These are phyloP conservation scores for Phyllostomus discolor DNA, from an alignment of 2,113 vertebrate genomes.

Conservation along the genomic window DNA sequence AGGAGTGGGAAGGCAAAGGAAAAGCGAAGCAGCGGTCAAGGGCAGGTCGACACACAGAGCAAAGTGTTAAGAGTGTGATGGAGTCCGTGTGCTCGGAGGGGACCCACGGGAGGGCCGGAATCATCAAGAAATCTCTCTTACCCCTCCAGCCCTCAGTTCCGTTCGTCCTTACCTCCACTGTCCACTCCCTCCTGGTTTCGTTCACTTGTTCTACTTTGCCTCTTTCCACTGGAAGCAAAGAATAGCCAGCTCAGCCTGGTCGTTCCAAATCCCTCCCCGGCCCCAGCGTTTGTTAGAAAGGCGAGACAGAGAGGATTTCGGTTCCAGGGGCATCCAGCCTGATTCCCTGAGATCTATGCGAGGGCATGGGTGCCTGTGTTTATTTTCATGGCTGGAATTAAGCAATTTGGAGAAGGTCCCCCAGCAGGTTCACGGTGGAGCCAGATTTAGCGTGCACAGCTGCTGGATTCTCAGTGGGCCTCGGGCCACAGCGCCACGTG, in stretches of 20 bases:
- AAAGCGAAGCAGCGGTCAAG: neutral
- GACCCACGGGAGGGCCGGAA: neutral
- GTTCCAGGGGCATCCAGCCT: neutral
- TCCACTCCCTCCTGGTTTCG: neutral
- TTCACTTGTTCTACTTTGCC: neutral
- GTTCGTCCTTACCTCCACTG: too few species aligned
- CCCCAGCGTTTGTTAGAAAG: neutral
- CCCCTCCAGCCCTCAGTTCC: neutral
- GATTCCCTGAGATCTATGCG: neutral
- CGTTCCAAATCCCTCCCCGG: neutral
- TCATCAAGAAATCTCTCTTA: neutral
- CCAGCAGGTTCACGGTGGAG: neutral
- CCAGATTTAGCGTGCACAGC: neutral
- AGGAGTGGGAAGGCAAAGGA: neutral
- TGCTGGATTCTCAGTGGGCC: slow-evolving; percentile 34
- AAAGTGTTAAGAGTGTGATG: rapidly evolving
- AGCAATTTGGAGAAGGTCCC: slow-evolving; percentile 14
- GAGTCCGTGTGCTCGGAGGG: rapidly evolving
- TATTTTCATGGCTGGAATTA: slow-evolving; percentile 53
- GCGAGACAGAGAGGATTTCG: neutral
- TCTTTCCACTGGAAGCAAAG: neutral
- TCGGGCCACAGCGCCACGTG: neutral
- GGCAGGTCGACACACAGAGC: neutral
- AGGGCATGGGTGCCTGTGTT: neutral
- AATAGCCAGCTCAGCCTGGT: neutral